phyloP scores from a whole-genome alignment of 2,888 invertebrate species.

The Eubasilissa splendida region DNA sequence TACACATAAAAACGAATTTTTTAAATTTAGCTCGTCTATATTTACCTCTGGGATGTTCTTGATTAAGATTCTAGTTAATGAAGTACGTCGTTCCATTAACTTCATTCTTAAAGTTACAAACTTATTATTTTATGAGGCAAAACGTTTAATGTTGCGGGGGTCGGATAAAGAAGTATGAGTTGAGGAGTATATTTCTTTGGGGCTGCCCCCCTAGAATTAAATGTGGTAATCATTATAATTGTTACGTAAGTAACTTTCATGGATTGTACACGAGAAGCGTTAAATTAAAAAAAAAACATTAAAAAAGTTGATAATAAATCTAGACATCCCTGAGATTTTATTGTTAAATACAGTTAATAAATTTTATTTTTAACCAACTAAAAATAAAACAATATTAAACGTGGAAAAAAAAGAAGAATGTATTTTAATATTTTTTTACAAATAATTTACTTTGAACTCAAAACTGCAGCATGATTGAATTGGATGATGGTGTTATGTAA shows the following conservation, averaged over 20 bases:
- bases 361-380: too few relatives aligned
- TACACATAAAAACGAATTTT: background rate
- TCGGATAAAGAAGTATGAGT: conserved; percentile 7
- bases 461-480: too few relatives aligned
- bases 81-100: conserved; percentile 53
- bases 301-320: background rate
- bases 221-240: conserved; percentile 28
- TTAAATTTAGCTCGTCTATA: background rate
- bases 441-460: too few relatives aligned
- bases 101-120: conserved; percentile 48
- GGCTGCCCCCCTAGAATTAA: background rate
- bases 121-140: conserved; percentile 58
- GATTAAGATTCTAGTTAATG: conserved; percentile 54
- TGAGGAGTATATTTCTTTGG: background rate
- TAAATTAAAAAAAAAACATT: background rate
- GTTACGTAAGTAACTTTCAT: conserved; percentile 7
- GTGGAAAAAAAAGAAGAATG: too few relatives aligned
- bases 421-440: too few relatives aligned
- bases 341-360: too few relatives aligned
- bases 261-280: background rate
- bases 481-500: too few relatives aligned
- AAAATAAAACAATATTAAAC: too few relatives aligned
- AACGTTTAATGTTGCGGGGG: conserved; percentile 52
- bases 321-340: too few relatives aligned
- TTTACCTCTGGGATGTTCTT: conserved; percentile 13